Evolutionary conservation across 2,113 vertebrate genomes (phyloP).

Genomic region (Macaca mulatta): DNA sequence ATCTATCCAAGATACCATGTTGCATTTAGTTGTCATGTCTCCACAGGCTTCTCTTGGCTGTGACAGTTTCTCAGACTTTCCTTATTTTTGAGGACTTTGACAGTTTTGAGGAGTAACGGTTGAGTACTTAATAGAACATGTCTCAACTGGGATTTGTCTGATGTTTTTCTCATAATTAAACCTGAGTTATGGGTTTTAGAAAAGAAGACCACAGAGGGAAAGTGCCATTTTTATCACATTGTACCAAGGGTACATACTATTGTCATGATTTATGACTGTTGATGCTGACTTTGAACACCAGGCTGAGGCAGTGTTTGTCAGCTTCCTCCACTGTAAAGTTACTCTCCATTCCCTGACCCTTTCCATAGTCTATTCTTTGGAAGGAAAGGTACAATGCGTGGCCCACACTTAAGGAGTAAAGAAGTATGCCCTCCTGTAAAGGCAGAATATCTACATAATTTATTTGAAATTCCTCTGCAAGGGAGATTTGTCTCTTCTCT

Average conservation of each 20-base stretch:
- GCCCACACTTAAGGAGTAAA: not conserved
- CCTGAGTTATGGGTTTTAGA: not conserved
- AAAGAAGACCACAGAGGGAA: not conserved
- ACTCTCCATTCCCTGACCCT: not conserved
- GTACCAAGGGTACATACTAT: not conserved
- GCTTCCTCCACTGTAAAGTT: not conserved
- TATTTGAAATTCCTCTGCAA: not conserved
- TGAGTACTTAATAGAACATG: not conserved
- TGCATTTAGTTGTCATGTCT: not conserved
- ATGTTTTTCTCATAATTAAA: not conserved
- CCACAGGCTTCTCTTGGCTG: not conserved
- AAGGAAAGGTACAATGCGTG: not conserved
- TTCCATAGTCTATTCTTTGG: not conserved
- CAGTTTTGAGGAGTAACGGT: not conserved
- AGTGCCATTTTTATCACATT: not conserved
- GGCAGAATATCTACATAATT: not conserved
- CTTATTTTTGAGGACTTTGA: not conserved
- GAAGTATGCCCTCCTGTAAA: not conserved
- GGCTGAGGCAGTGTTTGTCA: not conserved
- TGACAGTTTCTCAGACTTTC: not conserved
- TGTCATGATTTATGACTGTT: not conserved
- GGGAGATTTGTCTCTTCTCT: not conserved
- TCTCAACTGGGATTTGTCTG: not conserved
- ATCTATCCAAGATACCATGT: not conserved
- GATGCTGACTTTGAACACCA: not conserved